Evolutionary conservation across 2,888 invertebrate species (phyloP), one percentile per base, ranked within the genome.

Genomic region (Quadroppia sp.): DNA sequence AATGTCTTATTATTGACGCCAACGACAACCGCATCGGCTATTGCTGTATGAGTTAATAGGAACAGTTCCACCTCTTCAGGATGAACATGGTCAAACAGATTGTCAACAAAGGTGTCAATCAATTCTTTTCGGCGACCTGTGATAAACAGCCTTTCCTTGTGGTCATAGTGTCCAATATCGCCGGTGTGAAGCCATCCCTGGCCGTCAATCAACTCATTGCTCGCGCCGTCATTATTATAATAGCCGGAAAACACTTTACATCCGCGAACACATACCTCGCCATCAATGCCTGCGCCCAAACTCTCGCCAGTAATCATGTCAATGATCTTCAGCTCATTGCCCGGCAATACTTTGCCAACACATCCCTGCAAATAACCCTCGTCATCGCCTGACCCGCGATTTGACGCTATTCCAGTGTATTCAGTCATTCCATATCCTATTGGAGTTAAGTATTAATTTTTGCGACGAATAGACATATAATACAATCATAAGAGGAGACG

Each of bases 81-180:
- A 71, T 36, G 4, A 36, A 36, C 36, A 7, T 7, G 6, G 4
- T 4, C 9, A 7, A 9, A 36, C 4, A 36, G 6, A 36, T 9
- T 9, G 9, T 36, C 9, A 7, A 9, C 4, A 4, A 36, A 9
- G 6, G 9, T 9, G 4, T 36, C 9, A 9, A 36, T 7, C 9
- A 9, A 36, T 4, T 36, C 53, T 32, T 71, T 71, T 7, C 53
- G 32, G 32, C 71, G 20, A 36, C 30, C 71, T 1, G 71, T 71
- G 1, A 71, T 71, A 36, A 56, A 56, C 25, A 71, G 36, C 2
- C 71, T 28, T 40, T 40, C 71, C 48, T 56, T 50, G 2, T 56
- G 7, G n/a, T 71, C 71, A n/a, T 56, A 56, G 15, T 56, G 40
- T 7, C 71, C 71, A 30, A 71, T 40, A 71, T 71, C 71, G 6